Base-by-base conservation (phyloP, 2,888 invertebrate species). In the Rutpela maculata region DNA sequence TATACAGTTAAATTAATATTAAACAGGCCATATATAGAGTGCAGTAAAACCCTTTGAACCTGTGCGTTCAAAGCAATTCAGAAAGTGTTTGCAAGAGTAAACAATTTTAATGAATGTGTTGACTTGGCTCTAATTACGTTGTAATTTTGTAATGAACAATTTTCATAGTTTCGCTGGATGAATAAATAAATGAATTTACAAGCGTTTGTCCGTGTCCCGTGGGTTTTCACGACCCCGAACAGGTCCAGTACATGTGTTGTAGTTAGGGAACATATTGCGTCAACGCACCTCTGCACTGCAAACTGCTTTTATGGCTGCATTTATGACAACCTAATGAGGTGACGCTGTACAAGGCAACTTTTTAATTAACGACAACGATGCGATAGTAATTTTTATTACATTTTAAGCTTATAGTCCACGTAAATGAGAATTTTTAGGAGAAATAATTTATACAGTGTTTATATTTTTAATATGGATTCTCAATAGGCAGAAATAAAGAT, bases 21-120 rank as follows among this genome's bases (percentile, higher is more conserved):
- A 56, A 66, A 66, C 59, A 66, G 11, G 12, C 9, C 26, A 66
- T 38, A 66, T 22, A 35, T 19, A 73, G 50, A 22, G 38, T 43
- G 12, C 50, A 70, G 68, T 57, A 69, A 50, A 73, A 50, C 56
- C 70, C 71, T 78, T 76, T 76, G 78, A 77, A 71, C 72, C n/a
- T 68, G 68, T 55, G 19, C 74, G 55, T 63, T 31, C 71, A 67
- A 70, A 73, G 71, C 70, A 76, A 76, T 78, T 76, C 66, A 74
- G 66, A 74, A 66, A 76, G 74, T 62, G 65, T 76, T 76, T 71
- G 74, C 62, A 38, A 76, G 70, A 74, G 74, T 76, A 78, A 78
- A 76, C 74, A 74, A 74, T 70, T 78, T 78, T 76, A 76, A 78
- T 78, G 76, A 78, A 70, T 74, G 18, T 71, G 76, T 63, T 67